Base-by-base conservation (phyloP, 2,888 invertebrate species). In the Bembecia ichneumoniformis region DNA sequence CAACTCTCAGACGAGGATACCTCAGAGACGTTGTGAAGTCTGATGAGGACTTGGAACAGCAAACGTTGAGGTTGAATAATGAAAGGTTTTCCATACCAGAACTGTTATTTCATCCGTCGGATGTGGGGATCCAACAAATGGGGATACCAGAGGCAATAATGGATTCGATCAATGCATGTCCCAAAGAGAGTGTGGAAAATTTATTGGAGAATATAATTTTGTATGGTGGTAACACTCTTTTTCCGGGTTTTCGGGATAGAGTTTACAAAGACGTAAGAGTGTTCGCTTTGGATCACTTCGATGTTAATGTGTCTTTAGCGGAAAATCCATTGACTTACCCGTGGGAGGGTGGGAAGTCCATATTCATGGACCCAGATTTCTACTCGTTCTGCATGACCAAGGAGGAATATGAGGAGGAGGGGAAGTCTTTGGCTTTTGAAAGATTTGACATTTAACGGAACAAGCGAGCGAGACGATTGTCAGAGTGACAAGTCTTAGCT, bases 11-110 rank as follows among this genome's bases (percentile, higher is more conserved):
- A 50, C 82, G 98, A 58, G 99, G 98, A 9, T 96, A 83, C 49
- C 68, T 87, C 0, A 63, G 82, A 13, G 81, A 86, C 15, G 57
- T 79, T 1, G 69, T 86, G 3, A 68, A 68, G 59, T 74, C 83
- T 0, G 75, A 79, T 4, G 82, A 87, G 55, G 87, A 88, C 10
- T 58, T 87, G 1, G 91, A 92, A 58, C 91, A 91, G 60, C 95
- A 98, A 88, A 91, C 94, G 14, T 88, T 99, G 40, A 83, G 94
- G 43, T 82, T 99, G 62, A 96, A 95, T 77, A 98, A 97, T 66
- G 99, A 99, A 80, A 83, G 99, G 47, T 98, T 99, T 74, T 90
- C 95, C 0, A 94, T 99, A 46, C 99, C 99, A 0, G 99, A 99
- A 81, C 86, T 99, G 2, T 79, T 99, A 3, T 98, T 99, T 71